phyloP scores from a whole-genome alignment of 2,888 invertebrate species.

The Dendrolimus pini region DNA sequence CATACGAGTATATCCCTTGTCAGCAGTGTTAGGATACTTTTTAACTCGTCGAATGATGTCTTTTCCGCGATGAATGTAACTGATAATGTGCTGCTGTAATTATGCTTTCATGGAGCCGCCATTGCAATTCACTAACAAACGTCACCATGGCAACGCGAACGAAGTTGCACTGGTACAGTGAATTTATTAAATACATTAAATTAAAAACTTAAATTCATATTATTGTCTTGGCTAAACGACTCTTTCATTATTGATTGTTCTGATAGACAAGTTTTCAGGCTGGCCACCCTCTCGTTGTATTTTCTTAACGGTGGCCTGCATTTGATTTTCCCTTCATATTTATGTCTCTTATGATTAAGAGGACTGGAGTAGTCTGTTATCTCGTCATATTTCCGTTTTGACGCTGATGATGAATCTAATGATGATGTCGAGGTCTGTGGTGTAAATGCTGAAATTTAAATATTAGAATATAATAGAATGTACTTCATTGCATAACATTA shows the following conservation, averaged over 20 bases:
- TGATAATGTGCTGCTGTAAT: too few relatives aligned
- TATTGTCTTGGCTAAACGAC: conserved; percentile 30
- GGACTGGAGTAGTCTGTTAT: conserved; percentile 54
- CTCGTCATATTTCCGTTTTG: conserved; percentile 54
- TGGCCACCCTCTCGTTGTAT: conserved; percentile 36
- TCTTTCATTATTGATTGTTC: conserved; percentile 36
- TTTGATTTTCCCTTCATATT: conserved; percentile 54
- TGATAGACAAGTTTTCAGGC: conserved; percentile 38
- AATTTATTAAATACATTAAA: conserved; percentile 15
- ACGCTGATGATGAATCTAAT: conserved; percentile 44
- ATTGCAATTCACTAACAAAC: too few relatives aligned
- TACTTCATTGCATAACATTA: too few relatives aligned
- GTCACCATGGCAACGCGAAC: too few relatives aligned
- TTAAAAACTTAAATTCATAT: conserved; percentile 48
- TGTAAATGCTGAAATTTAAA: conserved; percentile 9
- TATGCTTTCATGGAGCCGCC: too few relatives aligned
- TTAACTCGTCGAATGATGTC: too few relatives aligned
- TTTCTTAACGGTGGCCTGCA: conserved; percentile 58
- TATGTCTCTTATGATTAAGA: conserved; percentile 58
- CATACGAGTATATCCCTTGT: too few relatives aligned
- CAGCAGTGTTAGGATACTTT: too few relatives aligned
- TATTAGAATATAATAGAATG: not conserved
- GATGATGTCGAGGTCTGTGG: conserved; percentile 50
- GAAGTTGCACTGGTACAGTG: too few relatives aligned
- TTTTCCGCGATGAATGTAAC: too few relatives aligned